phyloP scores from a whole-genome alignment of 2,797 vertebrate genomes.

The Siniperca scherzeri region DNA sequence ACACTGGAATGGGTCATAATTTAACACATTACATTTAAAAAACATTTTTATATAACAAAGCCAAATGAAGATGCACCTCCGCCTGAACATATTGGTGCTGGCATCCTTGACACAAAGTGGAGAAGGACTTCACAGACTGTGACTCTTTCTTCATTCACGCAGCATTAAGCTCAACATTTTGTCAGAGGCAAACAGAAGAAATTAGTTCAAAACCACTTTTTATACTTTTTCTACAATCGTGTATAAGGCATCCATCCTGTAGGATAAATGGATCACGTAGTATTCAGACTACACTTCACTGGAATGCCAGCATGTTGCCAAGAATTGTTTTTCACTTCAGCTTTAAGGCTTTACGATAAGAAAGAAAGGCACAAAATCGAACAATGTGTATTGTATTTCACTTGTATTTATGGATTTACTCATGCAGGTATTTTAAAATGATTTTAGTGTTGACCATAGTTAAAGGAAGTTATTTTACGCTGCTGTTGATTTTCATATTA shows the following conservation, averaged over 20 bases:
- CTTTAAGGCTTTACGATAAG: background rate
- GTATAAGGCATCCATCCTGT: background rate
- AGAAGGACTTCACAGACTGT: background rate
- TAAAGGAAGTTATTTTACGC: background rate
- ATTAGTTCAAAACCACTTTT: background rate
- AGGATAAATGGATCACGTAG: background rate
- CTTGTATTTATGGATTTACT: no score
- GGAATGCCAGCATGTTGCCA: background rate
- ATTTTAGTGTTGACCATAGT: no score
- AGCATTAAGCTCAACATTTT: background rate
- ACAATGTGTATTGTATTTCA: no score
- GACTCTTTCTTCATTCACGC: conserved; percentile 5
- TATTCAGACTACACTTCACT: background rate
- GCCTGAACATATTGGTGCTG: background rate
- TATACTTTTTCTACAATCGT: background rate
- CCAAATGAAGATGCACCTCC: background rate
- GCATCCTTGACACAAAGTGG: background rate
- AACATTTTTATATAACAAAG: background rate
- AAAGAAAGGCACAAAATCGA: background rate
- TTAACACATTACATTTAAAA: no score
- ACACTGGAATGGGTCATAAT: no score
- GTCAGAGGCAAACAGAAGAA: background rate
- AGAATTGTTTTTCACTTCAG: background rate
- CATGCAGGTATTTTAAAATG: background rate
- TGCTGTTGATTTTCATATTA: background rate